phyloP scores from a whole-genome alignment of 2,888 invertebrate species.

The Perdita meconis region DNA sequence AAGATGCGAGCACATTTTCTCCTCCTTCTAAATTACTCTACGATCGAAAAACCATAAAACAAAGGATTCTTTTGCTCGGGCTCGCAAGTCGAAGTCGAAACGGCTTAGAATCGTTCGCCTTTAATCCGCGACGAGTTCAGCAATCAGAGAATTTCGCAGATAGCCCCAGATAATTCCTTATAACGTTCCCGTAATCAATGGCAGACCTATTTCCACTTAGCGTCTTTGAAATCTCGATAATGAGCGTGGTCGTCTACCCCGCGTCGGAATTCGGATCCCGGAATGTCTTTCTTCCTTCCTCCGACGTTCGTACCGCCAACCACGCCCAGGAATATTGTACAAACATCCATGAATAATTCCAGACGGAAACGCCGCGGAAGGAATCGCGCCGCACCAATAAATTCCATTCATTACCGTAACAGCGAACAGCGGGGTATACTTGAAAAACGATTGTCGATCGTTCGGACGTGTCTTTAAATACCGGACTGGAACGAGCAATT shows the following conservation, averaged over 20 bases:
- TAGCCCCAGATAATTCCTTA: constrained; percentile 26
- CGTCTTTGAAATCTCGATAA: constrained; percentile 28
- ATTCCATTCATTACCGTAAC: constrained; percentile 23
- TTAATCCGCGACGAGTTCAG: constrained; percentile 13
- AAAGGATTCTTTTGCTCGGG: no score
- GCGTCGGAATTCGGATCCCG: constrained; percentile 12
- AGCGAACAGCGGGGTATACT: neutral
- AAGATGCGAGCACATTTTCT: no score
- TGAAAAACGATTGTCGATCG: constrained; percentile 31
- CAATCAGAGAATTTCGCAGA: constrained; percentile 29
- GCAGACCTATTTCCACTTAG: constrained; percentile 18
- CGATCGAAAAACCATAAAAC: no score
- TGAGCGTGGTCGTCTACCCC: constrained; percentile 14
- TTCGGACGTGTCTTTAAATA: constrained; percentile 22
- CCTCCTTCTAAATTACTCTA: no score
- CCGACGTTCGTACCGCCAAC: constrained; percentile 7
- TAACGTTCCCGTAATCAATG: constrained; percentile 7
- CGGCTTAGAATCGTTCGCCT: neutral
- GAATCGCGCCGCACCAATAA: constrained; percentile 8
- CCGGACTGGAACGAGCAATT: constrained; percentile 25
- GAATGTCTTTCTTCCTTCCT: constrained; percentile 5
- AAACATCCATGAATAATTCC: constrained; percentile 42
- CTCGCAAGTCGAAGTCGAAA: no score
- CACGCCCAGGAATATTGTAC: constrained; percentile 11
- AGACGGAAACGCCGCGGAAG: constrained; percentile 5